Evolutionary conservation across 2,113 vertebrate genomes (phyloP).

Genomic region (Steatornis caripensis): DNA sequence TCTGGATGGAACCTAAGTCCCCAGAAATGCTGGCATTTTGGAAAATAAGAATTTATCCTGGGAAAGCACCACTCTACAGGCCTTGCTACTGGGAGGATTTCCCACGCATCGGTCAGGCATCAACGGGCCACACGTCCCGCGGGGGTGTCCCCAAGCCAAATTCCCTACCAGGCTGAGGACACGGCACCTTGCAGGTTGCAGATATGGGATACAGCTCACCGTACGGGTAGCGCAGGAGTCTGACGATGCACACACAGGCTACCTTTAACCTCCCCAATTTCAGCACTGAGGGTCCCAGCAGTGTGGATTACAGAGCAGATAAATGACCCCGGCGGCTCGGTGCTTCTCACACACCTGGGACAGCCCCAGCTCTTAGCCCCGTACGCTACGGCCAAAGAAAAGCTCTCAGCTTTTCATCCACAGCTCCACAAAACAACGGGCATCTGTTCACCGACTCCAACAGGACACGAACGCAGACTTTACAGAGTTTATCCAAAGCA

Average conservation of each 20-base stretch:
- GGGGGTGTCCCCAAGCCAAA: background rate
- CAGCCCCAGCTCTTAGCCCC: background rate
- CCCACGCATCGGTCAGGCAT: background rate
- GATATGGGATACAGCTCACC: background rate
- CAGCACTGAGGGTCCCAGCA: background rate
- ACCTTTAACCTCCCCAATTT: background rate
- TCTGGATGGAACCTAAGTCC: background rate
- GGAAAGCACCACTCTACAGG: background rate
- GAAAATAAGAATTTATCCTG: background rate
- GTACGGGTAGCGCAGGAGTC: accelerated
- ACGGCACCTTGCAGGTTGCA: accelerated
- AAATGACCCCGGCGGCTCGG: accelerated
- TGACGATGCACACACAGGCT: background rate
- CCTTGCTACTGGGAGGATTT: background rate
- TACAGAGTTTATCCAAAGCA: background rate
- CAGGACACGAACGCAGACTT: background rate
- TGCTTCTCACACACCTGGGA: background rate
- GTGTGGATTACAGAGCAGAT: accelerated
- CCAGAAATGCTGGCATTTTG: background rate
- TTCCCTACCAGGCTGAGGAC: background rate
- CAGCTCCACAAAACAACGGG: background rate
- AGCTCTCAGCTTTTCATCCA: background rate
- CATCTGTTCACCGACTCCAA: background rate
- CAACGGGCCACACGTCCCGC: accelerated
- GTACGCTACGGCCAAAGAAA: background rate